phyloP scores from a whole-genome alignment of 1,140 invertebrate genomes.

The Caenorhabditis brenneri region DNA sequence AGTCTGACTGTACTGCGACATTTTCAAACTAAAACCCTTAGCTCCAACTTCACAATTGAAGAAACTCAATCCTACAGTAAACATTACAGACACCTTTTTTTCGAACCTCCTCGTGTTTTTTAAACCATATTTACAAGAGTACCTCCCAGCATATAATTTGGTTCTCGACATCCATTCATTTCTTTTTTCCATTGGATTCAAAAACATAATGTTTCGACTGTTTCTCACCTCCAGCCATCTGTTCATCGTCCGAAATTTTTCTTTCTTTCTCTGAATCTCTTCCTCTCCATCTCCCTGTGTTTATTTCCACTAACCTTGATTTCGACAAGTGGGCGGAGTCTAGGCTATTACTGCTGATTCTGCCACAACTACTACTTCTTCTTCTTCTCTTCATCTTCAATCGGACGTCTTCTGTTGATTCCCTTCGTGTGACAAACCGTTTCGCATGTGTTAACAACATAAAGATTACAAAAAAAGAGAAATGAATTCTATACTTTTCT shows the following conservation, averaged over 20 bases:
- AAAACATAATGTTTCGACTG: not conserved
- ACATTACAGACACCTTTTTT: no score
- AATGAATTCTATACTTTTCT: not conserved
- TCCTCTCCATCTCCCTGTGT: not conserved
- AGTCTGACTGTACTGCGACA: no score
- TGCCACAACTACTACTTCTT: not conserved
- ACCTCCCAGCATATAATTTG: no score
- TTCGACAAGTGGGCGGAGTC: conserved; percentile 34
- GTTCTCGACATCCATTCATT: no score
- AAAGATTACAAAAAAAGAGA: not conserved
- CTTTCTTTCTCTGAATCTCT: not conserved
- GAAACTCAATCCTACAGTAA: no score
- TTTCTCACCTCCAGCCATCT: not conserved
- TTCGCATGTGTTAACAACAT: conserved; percentile 35
- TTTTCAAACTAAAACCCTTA: no score
- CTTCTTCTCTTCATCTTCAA: not conserved
- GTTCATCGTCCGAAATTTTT: not conserved
- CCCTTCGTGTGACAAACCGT: not conserved
- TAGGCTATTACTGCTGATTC: conserved; percentile 32
- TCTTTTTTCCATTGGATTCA: not conserved
- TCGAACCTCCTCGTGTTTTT: no score
- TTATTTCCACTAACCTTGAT: conserved; percentile 43
- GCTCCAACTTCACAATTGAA: no score
- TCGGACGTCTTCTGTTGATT: not conserved
- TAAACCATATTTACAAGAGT: no score